Conservation (phyloP, 2,113 vertebrate genomes). For the Orientallactaga bullata region DNA sequence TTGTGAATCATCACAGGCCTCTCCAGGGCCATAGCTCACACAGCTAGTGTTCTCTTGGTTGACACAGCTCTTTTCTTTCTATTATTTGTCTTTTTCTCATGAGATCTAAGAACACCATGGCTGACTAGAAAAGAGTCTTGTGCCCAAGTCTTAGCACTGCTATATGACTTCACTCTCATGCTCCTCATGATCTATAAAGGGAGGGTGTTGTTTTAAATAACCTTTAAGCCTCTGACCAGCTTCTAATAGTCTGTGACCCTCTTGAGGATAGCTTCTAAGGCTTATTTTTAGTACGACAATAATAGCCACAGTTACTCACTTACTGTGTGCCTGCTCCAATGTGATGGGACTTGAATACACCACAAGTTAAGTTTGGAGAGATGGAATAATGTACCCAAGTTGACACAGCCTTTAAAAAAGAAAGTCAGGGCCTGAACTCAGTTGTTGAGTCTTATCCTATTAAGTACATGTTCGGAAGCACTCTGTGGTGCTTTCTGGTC, state of each 20-base stretch:
- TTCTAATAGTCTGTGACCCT: conserved; percentile 46
- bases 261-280: conserved; percentile 51
- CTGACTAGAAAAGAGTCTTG: conserved; percentile 31
- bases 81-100: conserved; percentile 39
- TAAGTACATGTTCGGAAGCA: background rate
- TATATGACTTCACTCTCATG: background rate
- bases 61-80: conserved; percentile 47
- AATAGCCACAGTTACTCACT: conserved; percentile 40
- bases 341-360: conserved; percentile 39
- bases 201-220: conserved; percentile 12
- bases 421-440: background rate
- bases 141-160: conserved; percentile 27
- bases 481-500: background rate
- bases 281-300: conserved; percentile 61
- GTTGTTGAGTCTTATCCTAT: background rate
- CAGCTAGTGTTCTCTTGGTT: conserved; percentile 18
- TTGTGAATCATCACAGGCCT: conserved; percentile 10
- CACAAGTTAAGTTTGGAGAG: conserved; percentile 33
- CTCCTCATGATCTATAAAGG: conserved; percentile 8
- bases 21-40: background rate
- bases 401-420: background rate
- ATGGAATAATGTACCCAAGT: background rate
- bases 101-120: conserved; percentile 41
- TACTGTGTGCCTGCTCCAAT: conserved; percentile 32
- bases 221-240: background rate